A percentile compares a stretch with the other conserved stretches of the same genome.
These are phyloP conservation scores for Tetheella fluctuosa DNA, from an alignment of 2,888 invertebrate species.

Conservation along the genomic window DNA sequence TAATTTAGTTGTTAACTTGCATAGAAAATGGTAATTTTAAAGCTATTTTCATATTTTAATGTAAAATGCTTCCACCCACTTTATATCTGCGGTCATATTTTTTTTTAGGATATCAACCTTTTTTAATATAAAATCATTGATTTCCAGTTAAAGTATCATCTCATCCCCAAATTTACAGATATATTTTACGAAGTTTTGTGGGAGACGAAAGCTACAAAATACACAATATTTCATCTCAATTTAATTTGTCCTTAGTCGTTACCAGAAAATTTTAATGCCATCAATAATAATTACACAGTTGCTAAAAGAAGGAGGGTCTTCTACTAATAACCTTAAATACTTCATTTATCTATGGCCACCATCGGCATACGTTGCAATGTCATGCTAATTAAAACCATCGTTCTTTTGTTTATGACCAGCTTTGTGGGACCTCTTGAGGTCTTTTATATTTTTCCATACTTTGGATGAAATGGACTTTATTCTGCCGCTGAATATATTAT, in stretches of 20 bases:
- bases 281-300: conserved; percentile 60
- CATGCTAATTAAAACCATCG: conserved; percentile 59
- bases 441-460: background rate
- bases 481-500: too few species aligned
- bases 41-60: background rate
- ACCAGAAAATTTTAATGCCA: conserved; percentile 1
- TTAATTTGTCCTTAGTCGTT: background rate
- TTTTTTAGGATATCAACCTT: background rate
- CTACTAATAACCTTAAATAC: conserved; percentile 29
- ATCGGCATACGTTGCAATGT: conserved; percentile 46
- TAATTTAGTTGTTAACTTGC: conserved; percentile 45
- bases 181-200: too few species aligned
- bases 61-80: background rate
- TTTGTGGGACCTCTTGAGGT: background rate
- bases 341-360: conserved; percentile 29
- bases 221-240: too few species aligned
- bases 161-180: too few species aligned
- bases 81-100: background rate
- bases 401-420: conserved; percentile 24
- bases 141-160: too few species aligned
- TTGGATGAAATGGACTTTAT: too few species aligned
- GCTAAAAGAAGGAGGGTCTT: conserved; percentile 29
- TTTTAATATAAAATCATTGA: too few species aligned
- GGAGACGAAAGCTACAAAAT: too few species aligned
- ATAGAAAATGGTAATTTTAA: conserved; percentile 50